Evolutionary conservation across 2,113 vertebrate species (phyloP), one percentile per base, ranked within the genome.

Genomic region (Crotalus tigris): DNA sequence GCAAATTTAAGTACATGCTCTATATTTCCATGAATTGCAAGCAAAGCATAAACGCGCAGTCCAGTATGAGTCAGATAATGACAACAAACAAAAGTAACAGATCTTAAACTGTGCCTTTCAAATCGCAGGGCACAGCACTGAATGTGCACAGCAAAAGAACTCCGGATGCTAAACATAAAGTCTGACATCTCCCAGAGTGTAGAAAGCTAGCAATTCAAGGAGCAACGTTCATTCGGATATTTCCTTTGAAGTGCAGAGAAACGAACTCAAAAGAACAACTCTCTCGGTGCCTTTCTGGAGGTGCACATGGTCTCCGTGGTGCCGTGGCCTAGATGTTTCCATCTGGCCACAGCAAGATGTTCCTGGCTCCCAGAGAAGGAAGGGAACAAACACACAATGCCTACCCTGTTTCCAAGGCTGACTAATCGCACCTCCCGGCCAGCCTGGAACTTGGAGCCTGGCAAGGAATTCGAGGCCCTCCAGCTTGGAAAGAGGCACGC

Each of bases 391-490:
- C 0, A 17, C 23, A 75, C 95, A 96, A 88, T 75, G 85, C 90
- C 0, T 3, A 61, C 59, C 93, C 57, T 88, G 59, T 24, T 92
- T 91, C 93, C 93, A 1, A 0, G 93, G 91, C 94, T 93, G 93
- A 94, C 94, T 85, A 93, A 4, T 49, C 26, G 8, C 86, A 58
- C 21, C 49, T 94, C 92, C 92, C 88, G 88, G 90, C 95, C 92
- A 94, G 90, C 91, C 91, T 59, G 93, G 93, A 96, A 94, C 92
- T 95, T 95, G 96, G 95, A 95, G 94, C 87, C 1, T 15, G 0
- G 0, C 89, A 85, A 90, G 90, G 23, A 19, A 17, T 0, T 0
- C 64, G 91, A 0, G 24, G 85, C 93, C 94, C 95, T 88, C 89
- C 95, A 92, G 95, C 94, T 86, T 90, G 51, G 92, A 95, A 94